Base-by-base conservation (phyloP, 2,797 vertebrate genomes). In the Arnoldichthys spilopterus region DNA sequence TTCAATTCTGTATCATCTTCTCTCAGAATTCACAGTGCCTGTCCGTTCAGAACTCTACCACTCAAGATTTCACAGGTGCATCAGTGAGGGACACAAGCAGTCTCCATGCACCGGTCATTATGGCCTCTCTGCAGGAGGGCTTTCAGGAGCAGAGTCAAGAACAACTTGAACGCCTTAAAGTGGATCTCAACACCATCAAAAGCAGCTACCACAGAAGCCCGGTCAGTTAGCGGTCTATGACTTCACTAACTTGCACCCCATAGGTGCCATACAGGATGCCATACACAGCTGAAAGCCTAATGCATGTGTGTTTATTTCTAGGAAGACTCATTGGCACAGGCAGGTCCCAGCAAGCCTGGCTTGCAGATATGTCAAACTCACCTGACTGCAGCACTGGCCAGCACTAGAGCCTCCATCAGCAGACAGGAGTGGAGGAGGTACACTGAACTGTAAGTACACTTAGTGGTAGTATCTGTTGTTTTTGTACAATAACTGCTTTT, bases 351-450 rank as follows among this genome's bases (percentile, higher is more conserved):
- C 78, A 96, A 90, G 85, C 87, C 89, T 20, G 85, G 87, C 70
- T 74, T 96, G 74, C 74, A 91, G 80, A 89, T 98, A 76, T 90
- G 85, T 85, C 94, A 92, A 80, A 88, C 92, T 43, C 95, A 99
- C 69, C 81, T 98, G 76, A 88, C 91, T 81, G 83, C 94, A 2
- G 96, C 97, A 1, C 89, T 98, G 82, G 85, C 88, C 68, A 88
- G 78, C 64, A 96, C 94, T 79, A 94, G 94, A 82, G 94, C 96
- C 0, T 99, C 97, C 53, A 90, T 98, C 77, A 94, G 90, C 87
- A 93, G 90, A 81, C 94, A 95, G 0, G 96, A 98, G 89, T 97
- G 96, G 97, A 95, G 88, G 79, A 93, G 87, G 86, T 98, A 96
- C 89, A 85, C 88, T 81, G 93, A 95, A 70, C 91, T 98, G 97